These are phyloP conservation scores for Spongilla lacustris DNA, from an alignment of 37 sponge, comb jelly and placozoan genomes.

Conservation along the genomic window DNA sequence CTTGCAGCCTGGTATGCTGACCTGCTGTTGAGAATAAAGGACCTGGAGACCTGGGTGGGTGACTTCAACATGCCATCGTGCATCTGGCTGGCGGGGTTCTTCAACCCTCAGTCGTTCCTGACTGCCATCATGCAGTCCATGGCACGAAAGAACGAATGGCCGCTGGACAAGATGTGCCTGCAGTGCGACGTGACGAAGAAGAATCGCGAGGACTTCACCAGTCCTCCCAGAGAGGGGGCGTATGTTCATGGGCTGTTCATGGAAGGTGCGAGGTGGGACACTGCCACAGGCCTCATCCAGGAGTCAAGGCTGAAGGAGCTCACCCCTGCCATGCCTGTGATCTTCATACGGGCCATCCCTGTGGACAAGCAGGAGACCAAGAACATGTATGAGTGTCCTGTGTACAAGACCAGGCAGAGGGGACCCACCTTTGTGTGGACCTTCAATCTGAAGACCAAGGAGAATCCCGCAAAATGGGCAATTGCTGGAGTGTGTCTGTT, in stretches of 20 bases:
- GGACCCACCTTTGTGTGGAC: slow-evolving; percentile 99
- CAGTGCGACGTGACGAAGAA: slow-evolving; percentile 98
- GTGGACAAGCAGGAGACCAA: slow-evolving; percentile 96
- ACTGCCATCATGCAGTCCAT: slow-evolving; percentile 99
- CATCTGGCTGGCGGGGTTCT: slow-evolving; percentile 98
- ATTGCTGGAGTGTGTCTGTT: slow-evolving; percentile 96
- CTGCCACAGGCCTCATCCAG: slow-evolving; percentile 89
- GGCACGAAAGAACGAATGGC: slow-evolving; percentile 99
- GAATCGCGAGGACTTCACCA: slow-evolving; percentile 91
- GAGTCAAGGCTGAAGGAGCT: slow-evolving; percentile 96
- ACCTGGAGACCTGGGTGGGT: slow-evolving; percentile 93
- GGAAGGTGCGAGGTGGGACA: slow-evolving; percentile 98
- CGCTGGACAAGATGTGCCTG: slow-evolving; percentile 98
- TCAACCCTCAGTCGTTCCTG: slow-evolving; percentile 99
- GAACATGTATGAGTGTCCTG: slow-evolving; percentile 98
- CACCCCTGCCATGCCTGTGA: slow-evolving; percentile 93
- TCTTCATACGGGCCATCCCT: slow-evolving; percentile 94
- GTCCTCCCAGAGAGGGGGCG: slow-evolving; percentile 96
- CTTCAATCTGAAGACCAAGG: slow-evolving; percentile 99
- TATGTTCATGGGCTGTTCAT: slow-evolving; percentile 97
- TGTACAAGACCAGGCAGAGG: slow-evolving; percentile 95
- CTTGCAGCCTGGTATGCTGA: slow-evolving; percentile 92
- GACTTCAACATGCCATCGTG: slow-evolving; percentile 97
- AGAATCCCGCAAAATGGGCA: slow-evolving; percentile 95
- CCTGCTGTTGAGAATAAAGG: slow-evolving; percentile 88